These are phyloP conservation scores for Agrilus biguttatus DNA, from an alignment of 2,888 invertebrate species.

Conservation along the genomic window DNA sequence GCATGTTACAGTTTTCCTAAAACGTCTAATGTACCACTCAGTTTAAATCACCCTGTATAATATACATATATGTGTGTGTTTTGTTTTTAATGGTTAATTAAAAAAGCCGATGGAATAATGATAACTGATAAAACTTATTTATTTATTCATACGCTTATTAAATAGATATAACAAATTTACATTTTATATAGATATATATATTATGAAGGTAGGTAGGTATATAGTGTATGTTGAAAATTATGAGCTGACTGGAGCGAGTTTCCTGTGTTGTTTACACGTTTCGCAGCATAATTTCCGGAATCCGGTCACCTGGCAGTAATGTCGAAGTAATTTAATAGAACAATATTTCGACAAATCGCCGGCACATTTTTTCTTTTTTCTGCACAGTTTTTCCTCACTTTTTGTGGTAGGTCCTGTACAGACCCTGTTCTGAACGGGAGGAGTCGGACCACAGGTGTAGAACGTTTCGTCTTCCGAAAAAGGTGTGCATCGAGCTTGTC, in stretches of 20 bases:
- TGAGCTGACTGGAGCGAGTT: neutral
- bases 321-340: conserved; percentile 28
- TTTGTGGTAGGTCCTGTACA: conserved; percentile 30
- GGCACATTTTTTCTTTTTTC: conserved; percentile 16
- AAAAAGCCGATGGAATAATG: too few relatives aligned
- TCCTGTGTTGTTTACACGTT: conserved; percentile 25
- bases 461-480: conserved; percentile 27
- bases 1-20: too few relatives aligned
- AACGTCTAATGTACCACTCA: too few relatives aligned
- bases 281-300: conserved; percentile 47
- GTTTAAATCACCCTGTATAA: too few relatives aligned
- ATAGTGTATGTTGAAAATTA: too few relatives aligned
- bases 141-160: too few relatives aligned
- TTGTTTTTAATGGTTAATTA: too few relatives aligned
- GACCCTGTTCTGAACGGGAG: conserved; percentile 35
- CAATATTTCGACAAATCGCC: conserved; percentile 35
- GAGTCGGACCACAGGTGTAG: conserved; percentile 38
- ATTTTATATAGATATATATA: too few relatives aligned
- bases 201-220: too few relatives aligned
- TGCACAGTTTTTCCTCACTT: conserved; percentile 18
- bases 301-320: conserved; percentile 25
- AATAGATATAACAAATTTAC: too few relatives aligned
- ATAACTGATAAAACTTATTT: too few relatives aligned
- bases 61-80: too few relatives aligned
- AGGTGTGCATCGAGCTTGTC: conserved; percentile 40